These are phyloP conservation scores for Uropsilus gracilis DNA, from an alignment of 2,113 vertebrate genomes.

Conservation along the genomic window DNA sequence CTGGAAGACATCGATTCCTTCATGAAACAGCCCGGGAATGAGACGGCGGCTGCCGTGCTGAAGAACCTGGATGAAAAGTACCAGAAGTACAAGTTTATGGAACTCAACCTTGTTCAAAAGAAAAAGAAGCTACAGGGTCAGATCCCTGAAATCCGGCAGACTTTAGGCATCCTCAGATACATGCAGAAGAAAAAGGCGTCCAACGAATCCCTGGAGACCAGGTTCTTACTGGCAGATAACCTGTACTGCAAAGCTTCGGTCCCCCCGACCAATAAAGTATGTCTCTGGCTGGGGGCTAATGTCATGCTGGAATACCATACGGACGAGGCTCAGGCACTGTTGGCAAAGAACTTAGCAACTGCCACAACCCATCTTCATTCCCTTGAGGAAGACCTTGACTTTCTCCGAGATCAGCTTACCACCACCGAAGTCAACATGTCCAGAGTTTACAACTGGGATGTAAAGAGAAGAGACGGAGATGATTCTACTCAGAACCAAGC, in stretches of 20 bases:
- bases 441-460: slow-evolving; percentile 99
- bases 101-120: slow-evolving; percentile 97
- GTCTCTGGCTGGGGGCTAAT: slow-evolving; percentile 98
- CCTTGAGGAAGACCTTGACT: slow-evolving; percentile 96
- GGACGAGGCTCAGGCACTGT: slow-evolving; percentile 94
- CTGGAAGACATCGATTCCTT: slow-evolving; percentile 87
- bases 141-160: slow-evolving; percentile 99
- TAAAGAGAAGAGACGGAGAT: slow-evolving; percentile 98
- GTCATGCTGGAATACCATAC: slow-evolving; percentile 99
- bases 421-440: slow-evolving; percentile 99
- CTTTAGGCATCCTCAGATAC: slow-evolving; percentile 97
- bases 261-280: slow-evolving; percentile 97
- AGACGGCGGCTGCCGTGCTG: slow-evolving; percentile 93
- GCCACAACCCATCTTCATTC: slow-evolving; percentile 96
- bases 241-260: slow-evolving; percentile 98
- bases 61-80: slow-evolving; percentile 97
- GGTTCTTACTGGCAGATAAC: slow-evolving; percentile 97
- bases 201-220: slow-evolving; percentile 96
- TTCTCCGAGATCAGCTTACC: slow-evolving; percentile 98
- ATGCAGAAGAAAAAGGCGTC: slow-evolving; percentile 99
- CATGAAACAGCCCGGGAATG: slow-evolving; percentile 97
- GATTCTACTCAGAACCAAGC: slow-evolving; percentile 92
- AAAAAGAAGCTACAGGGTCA: slow-evolving; percentile 98
- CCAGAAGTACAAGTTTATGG: slow-evolving; percentile 99
- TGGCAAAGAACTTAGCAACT: slow-evolving; percentile 96